These are phyloP conservation scores for Melanogrammus aeglefinus DNA, from an alignment of 2,797 vertebrate species.

Conservation along the genomic window DNA sequence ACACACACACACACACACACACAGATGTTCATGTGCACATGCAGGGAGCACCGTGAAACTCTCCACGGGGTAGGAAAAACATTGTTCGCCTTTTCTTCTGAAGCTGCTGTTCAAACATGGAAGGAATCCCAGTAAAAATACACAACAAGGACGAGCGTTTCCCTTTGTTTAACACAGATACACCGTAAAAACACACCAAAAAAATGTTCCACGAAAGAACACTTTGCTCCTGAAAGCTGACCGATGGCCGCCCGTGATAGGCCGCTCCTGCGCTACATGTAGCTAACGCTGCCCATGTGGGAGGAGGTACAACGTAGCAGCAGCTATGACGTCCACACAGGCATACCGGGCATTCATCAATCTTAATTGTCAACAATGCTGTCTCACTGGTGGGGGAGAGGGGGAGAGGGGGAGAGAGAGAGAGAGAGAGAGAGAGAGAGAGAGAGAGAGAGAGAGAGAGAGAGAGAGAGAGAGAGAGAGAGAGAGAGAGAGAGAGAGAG, in stretches of 20 bases:
- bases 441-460: not conserved
- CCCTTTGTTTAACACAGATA: constrained; percentile 32
- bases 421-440: no score
- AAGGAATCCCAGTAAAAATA: constrained; percentile 57
- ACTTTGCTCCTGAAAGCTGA: constrained; percentile 27
- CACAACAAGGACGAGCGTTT: constrained; percentile 48
- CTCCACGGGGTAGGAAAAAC: constrained; percentile 52
- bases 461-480: not conserved
- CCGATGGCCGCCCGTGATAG: not conserved
- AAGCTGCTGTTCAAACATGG: constrained; percentile 52
- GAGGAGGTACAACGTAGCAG: constrained; percentile 22
- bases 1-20: not conserved
- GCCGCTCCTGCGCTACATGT: constrained; percentile 27
- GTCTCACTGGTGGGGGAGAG: constrained; percentile 35
- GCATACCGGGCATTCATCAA: constrained; percentile 62
- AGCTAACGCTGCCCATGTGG: constrained; percentile 66
- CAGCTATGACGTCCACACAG: constrained; percentile 55
- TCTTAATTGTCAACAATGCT: constrained; percentile 56
- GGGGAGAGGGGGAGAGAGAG: not conserved
- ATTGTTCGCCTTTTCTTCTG: constrained; percentile 43
- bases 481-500: no score
- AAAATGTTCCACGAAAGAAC: constrained; percentile 28
- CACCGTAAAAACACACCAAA: constrained; percentile 25
- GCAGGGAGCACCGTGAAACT: constrained; percentile 31
- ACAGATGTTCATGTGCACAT: constrained; percentile 7